Evolutionary conservation across 2,113 vertebrate species (phyloP), one percentile per base, ranked within the genome.

Genomic region (Urocitellus parryii): DNA sequence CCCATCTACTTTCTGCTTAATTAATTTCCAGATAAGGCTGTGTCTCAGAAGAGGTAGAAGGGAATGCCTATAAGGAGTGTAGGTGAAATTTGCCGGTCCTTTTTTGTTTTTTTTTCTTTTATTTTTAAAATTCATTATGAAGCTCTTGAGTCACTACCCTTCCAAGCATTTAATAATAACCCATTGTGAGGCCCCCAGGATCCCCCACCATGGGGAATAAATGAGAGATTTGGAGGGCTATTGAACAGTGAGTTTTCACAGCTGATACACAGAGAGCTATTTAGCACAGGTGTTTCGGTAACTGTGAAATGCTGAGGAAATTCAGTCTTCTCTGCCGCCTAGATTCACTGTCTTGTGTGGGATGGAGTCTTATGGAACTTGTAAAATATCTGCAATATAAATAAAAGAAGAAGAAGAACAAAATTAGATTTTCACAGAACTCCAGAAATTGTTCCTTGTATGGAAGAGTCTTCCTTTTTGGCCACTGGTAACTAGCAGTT

Each of bases 221-320:
- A 94, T 67, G 92, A 94, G 78, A 91, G 79, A 95, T 95, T 87
- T 95, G 93, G 90, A 96, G 88, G 96, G 88, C 92, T 97, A 97
- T 77, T 95, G 97, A 98, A 88, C 84, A 96, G 91, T 81, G 95
- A 86, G 90, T 95, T 97, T 97, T 97, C 95, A 97, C 98, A 98
- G 97, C 97, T 97, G 97, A 97, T 92, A 95, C 82, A 97, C 97
- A 97, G 84, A 94, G 86, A 95, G 88, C 87, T 96, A 90, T 93
- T 97, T 98, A 98, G 97, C 96, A 97, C 97, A 97, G 97, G 98
- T 98, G 98, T 97, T 97, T 95, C 61, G 0, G 95, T 97, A 97
- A 97, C 98, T 98, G 97, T 97, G 97, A 97, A 98, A 97, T 95
- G 72, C 96, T 95, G 81, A 88, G 81, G 92, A 97, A 97, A 94